These are phyloP conservation scores for Oplegnathus fasciatus DNA, from an alignment of 2,113 vertebrate species.

Conservation along the genomic window DNA sequence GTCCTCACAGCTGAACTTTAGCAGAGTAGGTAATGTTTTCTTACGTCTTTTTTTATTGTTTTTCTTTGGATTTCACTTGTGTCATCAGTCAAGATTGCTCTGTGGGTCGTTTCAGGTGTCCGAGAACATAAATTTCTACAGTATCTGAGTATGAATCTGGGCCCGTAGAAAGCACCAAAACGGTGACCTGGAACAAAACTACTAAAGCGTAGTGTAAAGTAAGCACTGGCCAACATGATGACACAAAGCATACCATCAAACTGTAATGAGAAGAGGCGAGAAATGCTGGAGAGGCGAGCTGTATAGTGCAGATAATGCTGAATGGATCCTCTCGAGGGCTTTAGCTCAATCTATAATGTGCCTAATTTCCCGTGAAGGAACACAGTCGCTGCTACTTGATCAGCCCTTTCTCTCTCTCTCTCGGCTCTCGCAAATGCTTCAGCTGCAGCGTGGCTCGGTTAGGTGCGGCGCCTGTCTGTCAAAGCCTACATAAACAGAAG, in stretches of 20 bases:
- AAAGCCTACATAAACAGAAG: slow-evolving; percentile 70
- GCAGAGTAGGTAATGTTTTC: not conserved
- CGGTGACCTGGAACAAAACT: slow-evolving; percentile 8
- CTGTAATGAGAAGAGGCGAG: slow-evolving; percentile 33
- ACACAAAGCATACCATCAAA: slow-evolving; percentile 22
- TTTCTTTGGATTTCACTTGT: slow-evolving; percentile 5
- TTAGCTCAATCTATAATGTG: slow-evolving; percentile 44
- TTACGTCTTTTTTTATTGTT: slow-evolving; percentile 1
- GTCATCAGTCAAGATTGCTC: not conserved
- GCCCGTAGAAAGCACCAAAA: not conserved
- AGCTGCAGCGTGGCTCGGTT: not conserved
- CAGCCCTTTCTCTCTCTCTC: slow-evolving; percentile 3
- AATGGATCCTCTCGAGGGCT: slow-evolving; percentile 34
- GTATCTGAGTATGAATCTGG: not conserved
- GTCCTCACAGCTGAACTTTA: slow-evolving; percentile 38
- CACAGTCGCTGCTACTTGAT: slow-evolving; percentile 17
- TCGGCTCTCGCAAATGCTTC: not conserved
- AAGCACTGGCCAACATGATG: slow-evolving; percentile 18
- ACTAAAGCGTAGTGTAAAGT: slow-evolving; percentile 13
- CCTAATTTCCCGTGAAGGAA: slow-evolving; percentile 62
- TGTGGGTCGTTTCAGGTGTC: slow-evolving; percentile 18
- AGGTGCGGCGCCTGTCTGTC: slow-evolving; percentile 62
- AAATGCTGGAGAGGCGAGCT: not conserved
- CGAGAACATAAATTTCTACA: slow-evolving; percentile 16
- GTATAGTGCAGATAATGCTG: slow-evolving; percentile 32